These are phyloP conservation scores for Sphenodon punctatus DNA, from an alignment of 2,797 vertebrate species.

Conservation along the genomic window DNA sequence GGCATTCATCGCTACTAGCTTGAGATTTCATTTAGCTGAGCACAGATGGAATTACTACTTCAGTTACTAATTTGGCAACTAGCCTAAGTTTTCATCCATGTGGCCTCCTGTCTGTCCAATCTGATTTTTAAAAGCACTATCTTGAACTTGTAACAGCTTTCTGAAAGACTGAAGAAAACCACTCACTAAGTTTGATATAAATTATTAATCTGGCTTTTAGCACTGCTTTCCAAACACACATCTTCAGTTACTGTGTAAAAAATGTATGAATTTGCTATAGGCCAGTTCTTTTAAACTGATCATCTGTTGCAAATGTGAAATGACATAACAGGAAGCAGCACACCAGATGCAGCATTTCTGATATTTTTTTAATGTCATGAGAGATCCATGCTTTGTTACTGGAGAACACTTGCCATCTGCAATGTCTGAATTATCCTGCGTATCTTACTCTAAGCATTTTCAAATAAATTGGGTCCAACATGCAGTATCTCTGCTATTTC, in stretches of 20 bases:
- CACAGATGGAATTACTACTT: not conserved
- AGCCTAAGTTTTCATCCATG: not conserved
- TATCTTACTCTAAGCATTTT: not conserved
- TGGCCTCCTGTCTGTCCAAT: not conserved
- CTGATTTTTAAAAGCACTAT: not conserved
- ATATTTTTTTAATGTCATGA: not conserved
- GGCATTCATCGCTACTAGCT: too few relatives aligned
- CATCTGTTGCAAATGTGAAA: not conserved
- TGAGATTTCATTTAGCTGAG: not conserved
- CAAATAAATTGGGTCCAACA: not conserved
- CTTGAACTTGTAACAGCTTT: conserved; percentile 12
- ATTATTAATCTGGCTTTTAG: conserved; percentile 2
- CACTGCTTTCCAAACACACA: not conserved
- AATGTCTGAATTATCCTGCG: not conserved
- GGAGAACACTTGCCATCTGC: not conserved
- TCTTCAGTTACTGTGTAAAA: conserved; percentile 2
- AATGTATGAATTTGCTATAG: conserved; percentile 5
- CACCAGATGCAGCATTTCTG: not conserved
- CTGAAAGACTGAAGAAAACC: conserved; percentile 3
- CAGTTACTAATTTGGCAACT: not conserved
- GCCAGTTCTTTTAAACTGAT: not conserved
- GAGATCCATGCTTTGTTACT: not conserved
- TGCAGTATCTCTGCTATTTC: conserved; percentile 5
- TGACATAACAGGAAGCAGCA: not conserved
- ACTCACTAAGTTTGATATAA: not conserved